Base-by-base conservation (phyloP, 2,888 invertebrate genomes). In the Pristionchus maxplancki region DNA sequence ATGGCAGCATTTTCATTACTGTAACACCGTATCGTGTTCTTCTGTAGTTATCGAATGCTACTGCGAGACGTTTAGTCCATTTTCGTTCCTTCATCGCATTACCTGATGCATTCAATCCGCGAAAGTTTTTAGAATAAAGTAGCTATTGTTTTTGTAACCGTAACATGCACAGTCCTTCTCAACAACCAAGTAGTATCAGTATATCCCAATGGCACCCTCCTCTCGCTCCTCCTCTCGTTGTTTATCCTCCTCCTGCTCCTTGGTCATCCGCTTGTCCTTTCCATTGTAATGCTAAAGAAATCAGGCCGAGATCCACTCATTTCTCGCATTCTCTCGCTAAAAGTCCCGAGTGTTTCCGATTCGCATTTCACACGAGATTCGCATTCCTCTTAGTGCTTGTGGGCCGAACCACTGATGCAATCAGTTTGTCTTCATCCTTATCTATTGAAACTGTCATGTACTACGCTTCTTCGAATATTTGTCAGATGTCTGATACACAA, bases 201-300 rank as follows among this genome's bases (percentile, higher is more conserved):
- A n/a, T n/a, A n/a, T n/a, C 58, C 6, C 24, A 58, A 58, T 58
- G 58, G 58, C 58, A 58, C 31, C 34, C 40, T 78, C 78, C 20
- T 40, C 48, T 24, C 44, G 1, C 11, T 40, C 81, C 5, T 81
- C 48, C 81, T 81, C 81, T 31, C n/a, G n/a, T 81, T 83, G 58
- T 83, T 62, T 83, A 78, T 78, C 78, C 44, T 78, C 44, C 44
- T 44, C 78, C 71, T 71, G 37, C 71, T 28, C 48, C 78, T n/a
- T 78, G 78, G 44, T 48, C 78, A 78, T 6, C 34, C 44, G 5
- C n/a, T 78, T 78, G 78, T 78, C 78, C 78, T 78, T 78, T 78
- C 78, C 78, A 78, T 44, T 78, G 78, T 78, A 78, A 78, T 78
- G 78, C 78, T 44, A 78, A 78, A 78, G 78, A 78, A 78, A 78